Conservation (phyloP, 2,888 invertebrate genomes). For the Ornithoptera alexandrae region DNA sequence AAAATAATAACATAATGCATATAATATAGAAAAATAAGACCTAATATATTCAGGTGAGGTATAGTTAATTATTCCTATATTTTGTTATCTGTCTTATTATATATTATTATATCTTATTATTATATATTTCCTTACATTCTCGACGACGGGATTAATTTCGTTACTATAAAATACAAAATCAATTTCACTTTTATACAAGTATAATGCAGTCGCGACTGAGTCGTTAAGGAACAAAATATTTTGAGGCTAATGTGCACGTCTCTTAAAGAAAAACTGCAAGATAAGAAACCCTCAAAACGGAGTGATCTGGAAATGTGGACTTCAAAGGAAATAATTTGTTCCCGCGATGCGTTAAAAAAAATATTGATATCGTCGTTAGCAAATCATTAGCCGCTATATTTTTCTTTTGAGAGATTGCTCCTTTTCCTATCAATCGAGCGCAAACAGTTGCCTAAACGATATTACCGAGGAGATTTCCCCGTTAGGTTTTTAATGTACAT, state of each 20-base stretch:
- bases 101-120: too few relatives aligned
- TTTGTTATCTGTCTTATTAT: too few relatives aligned
- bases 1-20: too few relatives aligned
- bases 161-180: background rate
- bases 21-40: too few relatives aligned
- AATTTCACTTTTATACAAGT: background rate
- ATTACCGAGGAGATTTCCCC: slow-evolving; percentile 10
- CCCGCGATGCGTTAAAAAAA: slow-evolving; percentile 68
- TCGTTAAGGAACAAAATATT: background rate
- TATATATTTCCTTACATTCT: too few relatives aligned
- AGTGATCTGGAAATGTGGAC: slow-evolving; percentile 34
- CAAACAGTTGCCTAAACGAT: slow-evolving; percentile 22
- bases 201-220: background rate
- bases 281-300: slow-evolving; percentile 1
- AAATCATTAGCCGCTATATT: slow-evolving; percentile 76
- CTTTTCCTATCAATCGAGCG: slow-evolving; percentile 65
- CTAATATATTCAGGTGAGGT: too few relatives aligned
- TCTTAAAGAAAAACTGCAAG: background rate
- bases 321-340: slow-evolving; percentile 77
- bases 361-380: slow-evolving; percentile 77
- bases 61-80: too few relatives aligned
- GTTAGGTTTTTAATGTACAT: slow-evolving; percentile 19
- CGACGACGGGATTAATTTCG: too few relatives aligned
- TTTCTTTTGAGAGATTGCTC: slow-evolving; percentile 57
- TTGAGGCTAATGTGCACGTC: background rate